These are phyloP conservation scores for Odocoileus hemionus DNA, from an alignment of 2,113 vertebrate species.

Conservation along the genomic window DNA sequence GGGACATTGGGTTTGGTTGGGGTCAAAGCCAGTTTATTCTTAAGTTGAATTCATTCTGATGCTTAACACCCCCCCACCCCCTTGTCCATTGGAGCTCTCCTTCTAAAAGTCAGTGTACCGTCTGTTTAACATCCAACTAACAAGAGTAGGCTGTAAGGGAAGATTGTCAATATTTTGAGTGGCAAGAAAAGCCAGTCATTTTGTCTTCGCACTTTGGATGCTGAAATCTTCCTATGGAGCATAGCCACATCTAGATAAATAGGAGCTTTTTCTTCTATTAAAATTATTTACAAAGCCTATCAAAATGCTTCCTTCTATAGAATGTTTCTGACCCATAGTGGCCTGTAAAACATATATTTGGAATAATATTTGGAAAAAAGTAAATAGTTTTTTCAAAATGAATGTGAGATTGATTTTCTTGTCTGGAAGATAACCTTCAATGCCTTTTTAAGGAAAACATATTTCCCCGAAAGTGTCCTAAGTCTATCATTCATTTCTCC, in stretches of 20 bases:
- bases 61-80: background rate
- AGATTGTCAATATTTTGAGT: slow-evolving; percentile 47
- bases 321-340: slow-evolving; percentile 18
- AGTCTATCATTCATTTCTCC: background rate
- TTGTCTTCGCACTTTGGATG: slow-evolving; percentile 68
- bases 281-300: slow-evolving; percentile 39
- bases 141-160: slow-evolving; percentile 37
- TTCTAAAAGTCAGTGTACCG: slow-evolving; percentile 8
- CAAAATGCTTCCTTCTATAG: slow-evolving; percentile 45
- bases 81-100: background rate
- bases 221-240: slow-evolving; percentile 30
- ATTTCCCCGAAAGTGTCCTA: background rate
- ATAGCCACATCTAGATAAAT: slow-evolving; percentile 19
- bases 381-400: slow-evolving; percentile 60
- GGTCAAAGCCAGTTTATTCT: slow-evolving; percentile 36
- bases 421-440: background rate
- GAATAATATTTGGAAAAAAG: slow-evolving; percentile 64
- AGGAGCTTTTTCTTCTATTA: slow-evolving; percentile 34
- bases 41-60: slow-evolving; percentile 44
- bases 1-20: slow-evolving; percentile 18
- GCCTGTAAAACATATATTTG: slow-evolving; percentile 52
- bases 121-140: background rate
- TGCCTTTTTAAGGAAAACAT: background rate
- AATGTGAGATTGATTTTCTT: slow-evolving; percentile 43
- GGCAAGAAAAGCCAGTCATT: slow-evolving; percentile 42